Evolutionary conservation across 1,140 invertebrate species (phyloP).

Genomic region (Hylyphantes graminicola): DNA sequence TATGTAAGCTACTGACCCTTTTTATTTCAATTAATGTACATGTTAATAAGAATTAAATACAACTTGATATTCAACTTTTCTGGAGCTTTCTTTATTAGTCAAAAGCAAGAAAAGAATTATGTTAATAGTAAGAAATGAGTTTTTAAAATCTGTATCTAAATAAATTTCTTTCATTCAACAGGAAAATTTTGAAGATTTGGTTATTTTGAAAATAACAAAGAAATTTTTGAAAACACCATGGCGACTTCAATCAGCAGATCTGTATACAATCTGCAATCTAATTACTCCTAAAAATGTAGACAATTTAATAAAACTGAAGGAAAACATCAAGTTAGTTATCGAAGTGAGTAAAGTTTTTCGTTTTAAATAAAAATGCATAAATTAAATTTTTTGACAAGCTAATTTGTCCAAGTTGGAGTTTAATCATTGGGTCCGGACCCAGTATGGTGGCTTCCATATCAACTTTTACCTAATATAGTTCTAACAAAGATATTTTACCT

Average conservation of each 20-base stretch:
- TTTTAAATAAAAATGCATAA: not conserved
- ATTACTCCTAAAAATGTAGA: conserved; percentile 16
- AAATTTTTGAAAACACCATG: conserved; percentile 34
- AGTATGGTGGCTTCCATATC: too few relatives aligned
- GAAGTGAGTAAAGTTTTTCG: conserved; percentile 18
- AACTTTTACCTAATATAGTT: too few relatives aligned
- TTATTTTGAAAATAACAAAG: conserved; percentile 31
- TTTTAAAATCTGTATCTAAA: not conserved
- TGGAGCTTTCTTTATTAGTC: not conserved
- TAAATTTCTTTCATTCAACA: not conserved
- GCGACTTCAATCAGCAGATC: not conserved
- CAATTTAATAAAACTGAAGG: conserved; percentile 8
- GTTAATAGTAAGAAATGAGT: not conserved
- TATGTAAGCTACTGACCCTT: too few relatives aligned
- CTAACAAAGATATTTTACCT: too few relatives aligned
- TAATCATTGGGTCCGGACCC: too few relatives aligned
- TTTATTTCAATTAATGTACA: too few relatives aligned
- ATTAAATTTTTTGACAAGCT: too few relatives aligned
- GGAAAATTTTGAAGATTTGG: conserved; percentile 23
- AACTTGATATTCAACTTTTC: too few relatives aligned
- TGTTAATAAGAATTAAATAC: too few relatives aligned
- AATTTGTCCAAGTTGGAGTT: too few relatives aligned
- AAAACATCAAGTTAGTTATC: conserved; percentile 6
- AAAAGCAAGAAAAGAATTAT: not conserved
- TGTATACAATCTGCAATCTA: conserved; percentile 12